These are phyloP conservation scores for Didymodactylos carnosus DNA, from an alignment of 2,888 invertebrate genomes.

Conservation along the genomic window DNA sequence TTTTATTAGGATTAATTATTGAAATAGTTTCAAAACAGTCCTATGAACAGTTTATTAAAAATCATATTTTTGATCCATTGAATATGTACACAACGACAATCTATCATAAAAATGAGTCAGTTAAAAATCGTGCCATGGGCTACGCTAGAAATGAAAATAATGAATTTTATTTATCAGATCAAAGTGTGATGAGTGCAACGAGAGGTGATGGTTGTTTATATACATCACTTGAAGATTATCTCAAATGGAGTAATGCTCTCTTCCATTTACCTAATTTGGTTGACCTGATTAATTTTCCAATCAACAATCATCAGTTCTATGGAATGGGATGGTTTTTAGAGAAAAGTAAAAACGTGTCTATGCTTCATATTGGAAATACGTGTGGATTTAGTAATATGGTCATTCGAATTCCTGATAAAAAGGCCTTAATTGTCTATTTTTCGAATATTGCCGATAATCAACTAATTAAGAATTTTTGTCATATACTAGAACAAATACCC, in stretches of 20 bases:
- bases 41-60: neutral
- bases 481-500: neutral
- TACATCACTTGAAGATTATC: neutral
- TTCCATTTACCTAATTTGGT: too few relatives aligned
- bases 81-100: neutral
- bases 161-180: neutral
- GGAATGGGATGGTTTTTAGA: neutral
- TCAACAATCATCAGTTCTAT: too few relatives aligned
- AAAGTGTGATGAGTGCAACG: neutral
- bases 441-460: neutral
- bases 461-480: neutral
- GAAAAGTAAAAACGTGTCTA: neutral
- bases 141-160: neutral
- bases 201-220: neutral
- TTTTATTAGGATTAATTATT: neutral
- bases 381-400: neutral
- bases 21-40: neutral
- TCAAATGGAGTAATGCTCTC: too few relatives aligned
- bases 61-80: neutral
- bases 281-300: too few relatives aligned
- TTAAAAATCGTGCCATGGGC: neutral
- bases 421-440: neutral
- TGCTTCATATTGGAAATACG: neutral
- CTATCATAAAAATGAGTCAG: neutral
- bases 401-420: neutral